Evolutionary conservation across 1,140 invertebrate genomes (phyloP).

Genomic region (Rhopalosiphum maidis): DNA sequence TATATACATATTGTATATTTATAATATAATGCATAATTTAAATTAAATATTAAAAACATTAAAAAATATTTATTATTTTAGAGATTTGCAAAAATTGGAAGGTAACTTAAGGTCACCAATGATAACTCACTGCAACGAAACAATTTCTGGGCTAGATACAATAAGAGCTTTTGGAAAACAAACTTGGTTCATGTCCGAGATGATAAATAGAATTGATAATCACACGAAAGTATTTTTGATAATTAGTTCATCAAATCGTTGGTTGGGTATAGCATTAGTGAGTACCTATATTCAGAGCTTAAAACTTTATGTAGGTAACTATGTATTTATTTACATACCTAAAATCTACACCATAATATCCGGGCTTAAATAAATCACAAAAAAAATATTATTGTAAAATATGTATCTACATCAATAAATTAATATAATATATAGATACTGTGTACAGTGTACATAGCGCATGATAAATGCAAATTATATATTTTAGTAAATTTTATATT

Average conservation of each 20-base stretch:
- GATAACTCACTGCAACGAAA: conserved; percentile 76
- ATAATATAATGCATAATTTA: not conserved
- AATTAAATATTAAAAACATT: not conserved
- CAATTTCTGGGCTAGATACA: conserved; percentile 72
- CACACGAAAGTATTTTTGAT: conserved; percentile 80
- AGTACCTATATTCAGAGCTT: conserved; percentile 60
- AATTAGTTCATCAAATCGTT: conserved; percentile 79
- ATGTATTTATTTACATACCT: no score
- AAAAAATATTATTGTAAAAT: no score
- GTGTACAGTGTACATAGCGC: no score
- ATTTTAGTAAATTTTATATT: no score
- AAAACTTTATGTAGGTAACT: not conserved
- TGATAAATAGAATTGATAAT: conserved; percentile 72
- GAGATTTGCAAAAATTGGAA: conserved; percentile 74
- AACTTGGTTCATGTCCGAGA: conserved; percentile 69
- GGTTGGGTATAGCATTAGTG: conserved; percentile 82
- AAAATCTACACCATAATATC: not conserved
- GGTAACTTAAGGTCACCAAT: conserved; percentile 73
- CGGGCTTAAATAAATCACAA: not conserved
- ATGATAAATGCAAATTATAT: no score
- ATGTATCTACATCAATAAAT: no score
- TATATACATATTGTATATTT: not conserved
- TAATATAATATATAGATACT: no score
- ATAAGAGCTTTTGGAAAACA: conserved; percentile 76
- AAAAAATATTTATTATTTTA: conserved; percentile 61